Conservation (phyloP, 2,113 vertebrate species). For the Cyanoramphus novaezelandiae region DNA sequence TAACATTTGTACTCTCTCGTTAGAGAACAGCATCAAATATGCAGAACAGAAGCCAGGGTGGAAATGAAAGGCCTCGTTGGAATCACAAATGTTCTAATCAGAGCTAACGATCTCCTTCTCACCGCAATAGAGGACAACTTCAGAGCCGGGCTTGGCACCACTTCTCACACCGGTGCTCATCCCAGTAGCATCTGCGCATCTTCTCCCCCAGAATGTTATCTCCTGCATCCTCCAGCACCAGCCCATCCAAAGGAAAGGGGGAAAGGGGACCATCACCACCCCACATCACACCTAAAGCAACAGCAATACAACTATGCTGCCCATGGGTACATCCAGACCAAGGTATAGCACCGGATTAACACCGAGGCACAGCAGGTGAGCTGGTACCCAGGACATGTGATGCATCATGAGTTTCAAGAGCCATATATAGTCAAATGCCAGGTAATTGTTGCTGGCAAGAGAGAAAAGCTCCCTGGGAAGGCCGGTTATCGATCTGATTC, state of each 20-base stretch:
- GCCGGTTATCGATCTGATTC: neutral
- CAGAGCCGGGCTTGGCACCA: neutral
- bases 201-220: neutral
- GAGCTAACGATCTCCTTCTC: neutral
- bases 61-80: neutral
- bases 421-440: neutral
- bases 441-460: neutral
- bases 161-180: neutral
- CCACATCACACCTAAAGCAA: fast-evolving
- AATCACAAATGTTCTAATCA: neutral
- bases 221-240: neutral
- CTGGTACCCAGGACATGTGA: neutral
- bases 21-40: neutral
- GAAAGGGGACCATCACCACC: neutral
- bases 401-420: neutral
- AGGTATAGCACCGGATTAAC: fast-evolving
- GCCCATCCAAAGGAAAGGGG: neutral
- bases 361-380: neutral
- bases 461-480: neutral
- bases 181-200: neutral
- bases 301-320: fast-evolving
- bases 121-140: neutral
- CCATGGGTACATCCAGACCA: fast-evolving
- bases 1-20: neutral
- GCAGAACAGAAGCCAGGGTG: constrained; percentile 6